phyloP scores from a whole-genome alignment of 2,113 vertebrate species.

The Gadus macrocephalus region DNA sequence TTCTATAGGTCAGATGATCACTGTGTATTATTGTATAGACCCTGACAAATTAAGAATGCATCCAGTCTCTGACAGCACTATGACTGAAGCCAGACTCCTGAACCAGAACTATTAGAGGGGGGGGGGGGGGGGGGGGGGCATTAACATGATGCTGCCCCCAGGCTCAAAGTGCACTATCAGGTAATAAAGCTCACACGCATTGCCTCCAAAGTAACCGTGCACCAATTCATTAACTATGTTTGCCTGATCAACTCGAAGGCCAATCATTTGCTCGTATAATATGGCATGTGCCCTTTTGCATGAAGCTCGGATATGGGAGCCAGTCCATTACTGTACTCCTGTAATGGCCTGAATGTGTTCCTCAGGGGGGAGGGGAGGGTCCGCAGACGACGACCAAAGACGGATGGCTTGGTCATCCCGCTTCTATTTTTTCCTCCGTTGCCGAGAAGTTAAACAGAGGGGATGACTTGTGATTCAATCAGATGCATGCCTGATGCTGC shows the following conservation, averaged over 20 bases:
- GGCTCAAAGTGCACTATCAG: slow-evolving; percentile 37
- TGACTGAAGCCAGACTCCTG: neutral
- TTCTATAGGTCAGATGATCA: too few species aligned
- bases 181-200: slow-evolving; percentile 26
- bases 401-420: slow-evolving; percentile 40
- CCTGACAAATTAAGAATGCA: too few species aligned
- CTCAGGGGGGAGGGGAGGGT: slow-evolving; percentile 28
- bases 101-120: slow-evolving; percentile 14
- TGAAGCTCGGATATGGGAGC: slow-evolving; percentile 42
- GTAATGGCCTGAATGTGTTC: slow-evolving; percentile 31
- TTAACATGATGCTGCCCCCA: slow-evolving; percentile 27
- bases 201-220: slow-evolving; percentile 26
- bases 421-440: slow-evolving; percentile 39
- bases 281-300: slow-evolving; percentile 59
- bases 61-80: too few species aligned
- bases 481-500: slow-evolving; percentile 38
- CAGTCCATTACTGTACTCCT: slow-evolving; percentile 33
- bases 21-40: too few species aligned
- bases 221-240: slow-evolving; percentile 10
- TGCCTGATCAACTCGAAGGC: slow-evolving; percentile 49
- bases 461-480: slow-evolving; percentile 50
- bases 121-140: neutral
- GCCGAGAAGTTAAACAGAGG: slow-evolving; percentile 32
- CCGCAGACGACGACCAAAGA: slow-evolving; percentile 33
- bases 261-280: slow-evolving; percentile 46